Base-by-base conservation (phyloP, 1,140 invertebrate genomes). In the Cherax quadricarinatus region DNA sequence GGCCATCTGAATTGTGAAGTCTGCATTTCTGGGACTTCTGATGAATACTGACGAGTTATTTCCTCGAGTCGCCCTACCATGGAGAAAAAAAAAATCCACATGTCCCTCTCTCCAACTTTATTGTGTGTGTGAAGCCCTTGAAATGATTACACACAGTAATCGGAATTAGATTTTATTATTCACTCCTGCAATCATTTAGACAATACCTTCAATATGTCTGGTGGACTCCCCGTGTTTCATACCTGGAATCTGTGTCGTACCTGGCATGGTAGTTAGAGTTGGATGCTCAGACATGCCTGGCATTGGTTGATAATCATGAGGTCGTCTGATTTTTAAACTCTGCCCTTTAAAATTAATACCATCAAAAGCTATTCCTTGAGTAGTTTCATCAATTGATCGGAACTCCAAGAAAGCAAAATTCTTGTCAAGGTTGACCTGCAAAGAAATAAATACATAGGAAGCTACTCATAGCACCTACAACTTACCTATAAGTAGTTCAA, bases 351-450 rank as follows among this genome's bases (percentile, higher is more conserved):
- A 99, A 95, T 99, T 99, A 93, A 99, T 99, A 57, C 99, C 99
- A 96, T 99, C 99, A 95, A 99, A 99, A 75, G 99, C 99, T 98
- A 99, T 99, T 10, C 99, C 99, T 95, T 99, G 98, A 53, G 99
- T 99, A n/a, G 99, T 99, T 96, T 99, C 99, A 96, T 99, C 99
- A 94, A 99, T 99, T 12, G 99, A 99, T 94, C 96, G 95, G 95
- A 99, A 98, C 96, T 99, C 99, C 92, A 99, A 96, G 96, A 99
- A 99, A 94, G 99, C 99, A 97, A 99, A 99, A 96, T 99, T 99
- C 96, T 99, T 99, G 95, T 99, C 99, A 95, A 99, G 96, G 96
- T 99, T 99, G 75, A 99, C 99, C 93, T 94, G 89, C 6, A 81
- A 82, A 85, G 57, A n/a, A 82, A 73, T 85, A 60, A 91, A 78